Evolutionary conservation across 2,113 vertebrate species (phyloP).

Genomic region (Oryctolagus cuniculus): mOryCun1.1 NC_091447.1:51019001-51019500

Average conservation of each 20-base stretch:
- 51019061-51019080: background rate
- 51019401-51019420: background rate
- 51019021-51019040: background rate
- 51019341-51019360: background rate
- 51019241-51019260: background rate
- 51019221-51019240: background rate
- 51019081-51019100: background rate
- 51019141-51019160: background rate
- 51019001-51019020: background rate
- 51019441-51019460: background rate
- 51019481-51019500: too few relatives aligned
- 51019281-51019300: background rate
- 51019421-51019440: background rate
- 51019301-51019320: background rate
- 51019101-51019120: background rate
- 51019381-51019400: background rate
- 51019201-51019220: background rate
- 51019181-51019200: background rate
- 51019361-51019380: background rate
- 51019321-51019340: background rate
- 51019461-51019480: background rate
- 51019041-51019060: background rate
- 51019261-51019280: background rate
- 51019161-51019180: background rate
- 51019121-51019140: too few relatives aligned